Evolutionary conservation across 2,797 vertebrate species (phyloP).

Genomic region (Sphenopsis melanotis): DNA sequence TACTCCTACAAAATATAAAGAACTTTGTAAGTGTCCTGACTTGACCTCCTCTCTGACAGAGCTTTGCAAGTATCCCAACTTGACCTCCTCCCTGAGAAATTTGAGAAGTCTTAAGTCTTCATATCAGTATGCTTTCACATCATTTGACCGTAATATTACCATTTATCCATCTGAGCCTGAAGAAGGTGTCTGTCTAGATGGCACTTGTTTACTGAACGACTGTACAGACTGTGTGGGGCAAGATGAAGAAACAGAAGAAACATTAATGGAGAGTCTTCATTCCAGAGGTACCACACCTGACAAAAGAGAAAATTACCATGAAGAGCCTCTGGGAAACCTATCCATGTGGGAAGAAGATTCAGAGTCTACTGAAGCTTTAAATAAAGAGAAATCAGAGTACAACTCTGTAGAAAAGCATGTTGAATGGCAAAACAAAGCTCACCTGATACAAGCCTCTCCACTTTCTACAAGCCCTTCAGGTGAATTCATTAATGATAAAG

Average conservation of each 20-base stretch:
- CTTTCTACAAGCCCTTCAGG: conserved; percentile 59
- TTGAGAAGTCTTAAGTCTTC: conserved; percentile 26
- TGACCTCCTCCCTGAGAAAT: conserved; percentile 24
- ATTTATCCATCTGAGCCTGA: conserved; percentile 55
- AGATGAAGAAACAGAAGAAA: background rate
- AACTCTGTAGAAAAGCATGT: background rate
- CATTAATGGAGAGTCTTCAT: background rate
- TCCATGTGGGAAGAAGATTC: conserved; percentile 31
- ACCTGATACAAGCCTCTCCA: conserved; percentile 57
- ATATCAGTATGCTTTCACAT: conserved; percentile 14
- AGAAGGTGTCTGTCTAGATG: conserved; percentile 14
- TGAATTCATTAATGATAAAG: conserved; percentile 46
- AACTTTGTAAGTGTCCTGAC: conserved; percentile 47
- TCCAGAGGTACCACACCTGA: background rate
- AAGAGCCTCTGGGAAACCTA: conserved; percentile 1
- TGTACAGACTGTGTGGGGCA: background rate
- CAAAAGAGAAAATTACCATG: background rate
- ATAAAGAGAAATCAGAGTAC: conserved; percentile 61
- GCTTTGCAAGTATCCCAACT: conserved; percentile 39
- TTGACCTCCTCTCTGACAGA: conserved; percentile 48
- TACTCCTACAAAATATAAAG: conserved; percentile 19
- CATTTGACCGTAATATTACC: conserved; percentile 8
- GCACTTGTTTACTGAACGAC: conserved; percentile 41
- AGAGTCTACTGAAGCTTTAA: conserved; percentile 68
- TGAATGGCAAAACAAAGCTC: conserved; percentile 23